Conservation (phyloP, 2,888 invertebrate species). For the Drosophila mettleri region DNA sequence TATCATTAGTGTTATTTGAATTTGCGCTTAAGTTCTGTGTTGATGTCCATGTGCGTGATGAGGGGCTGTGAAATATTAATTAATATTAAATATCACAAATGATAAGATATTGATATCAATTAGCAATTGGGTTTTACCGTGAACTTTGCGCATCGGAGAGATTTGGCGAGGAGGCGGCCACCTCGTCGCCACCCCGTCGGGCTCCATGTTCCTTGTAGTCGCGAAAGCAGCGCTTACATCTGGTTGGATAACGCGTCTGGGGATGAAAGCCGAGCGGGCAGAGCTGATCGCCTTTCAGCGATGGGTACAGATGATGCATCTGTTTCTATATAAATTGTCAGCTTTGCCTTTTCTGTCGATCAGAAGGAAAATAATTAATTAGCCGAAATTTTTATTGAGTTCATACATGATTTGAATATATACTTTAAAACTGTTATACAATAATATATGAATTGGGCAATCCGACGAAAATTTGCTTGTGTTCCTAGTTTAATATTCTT, state of each 20-base stretch:
- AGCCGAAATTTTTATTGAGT: not conserved
- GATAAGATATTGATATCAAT: not conserved
- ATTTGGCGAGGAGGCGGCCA: conserved; percentile 92
- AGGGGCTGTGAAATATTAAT: conserved; percentile 63
- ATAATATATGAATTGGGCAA: too few relatives aligned
- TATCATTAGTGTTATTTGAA: conserved; percentile 77
- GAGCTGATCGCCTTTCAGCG: conserved; percentile 92
- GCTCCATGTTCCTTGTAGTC: conserved; percentile 96
- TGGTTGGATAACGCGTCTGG: conserved; percentile 96
- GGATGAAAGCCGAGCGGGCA: conserved; percentile 97
- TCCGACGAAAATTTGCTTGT: too few relatives aligned
- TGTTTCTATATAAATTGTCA: conserved; percentile 67
- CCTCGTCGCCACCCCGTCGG: conserved; percentile 89
- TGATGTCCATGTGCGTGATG: conserved; percentile 90
- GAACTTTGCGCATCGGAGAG: conserved; percentile 88
- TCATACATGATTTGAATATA: too few relatives aligned
- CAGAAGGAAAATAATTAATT: not conserved
- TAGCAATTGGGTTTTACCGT: conserved; percentile 84
- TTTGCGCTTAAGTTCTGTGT: conserved; percentile 88
- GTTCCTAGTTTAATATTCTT: too few relatives aligned
- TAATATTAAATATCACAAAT: not conserved
- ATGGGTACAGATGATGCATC: conserved; percentile 86
- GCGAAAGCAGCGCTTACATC: conserved; percentile 96
- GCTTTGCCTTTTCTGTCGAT: conserved; percentile 63
- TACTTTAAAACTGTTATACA: not conserved